Base-by-base conservation (phyloP, 2,888 invertebrate genomes). In the Elegia similella region DNA sequence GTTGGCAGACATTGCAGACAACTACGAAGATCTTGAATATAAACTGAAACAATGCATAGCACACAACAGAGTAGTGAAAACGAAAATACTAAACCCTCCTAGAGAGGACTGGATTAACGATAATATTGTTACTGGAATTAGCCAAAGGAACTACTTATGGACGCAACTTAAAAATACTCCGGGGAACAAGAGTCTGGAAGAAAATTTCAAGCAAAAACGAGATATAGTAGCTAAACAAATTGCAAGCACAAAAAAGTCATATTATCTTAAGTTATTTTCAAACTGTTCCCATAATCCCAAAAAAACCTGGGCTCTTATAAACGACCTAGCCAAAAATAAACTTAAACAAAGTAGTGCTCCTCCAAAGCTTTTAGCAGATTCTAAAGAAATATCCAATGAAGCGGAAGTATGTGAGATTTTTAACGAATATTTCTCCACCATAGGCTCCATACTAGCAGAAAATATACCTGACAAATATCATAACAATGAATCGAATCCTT, bases 41-140 rank as follows among this genome's bases (percentile, higher is more conserved):
- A 47, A 12, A 46, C 7, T n/a, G 7, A 13, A 47, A 23, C 75
- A 46, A 46, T 23, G 23, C 13, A 29, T 46, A 46, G 17, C 17
- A 46, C 17, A 46, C 3, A 23, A 23, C 46, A 6, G 23, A 46
- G n/a, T 23, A 12, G 23, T 17, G 1, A 46, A 46, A 46, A 46
- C 46, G 17, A 46, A 46, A 46, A 23, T 29, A 8, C 10, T 46
- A 15, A 46, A 46, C 29, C 46, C 23, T 8, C 46, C 23, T 23
- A 23, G n/a, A 15, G 7, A 42, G 7, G 42, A 42, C 15, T 42
- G 42, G 42, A 42, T 42, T 6, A n/a, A 42, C n/a, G 7, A n/a
- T 13, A 15, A 42, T 13, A 42, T 42, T 6, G 3, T 42, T 13
- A 6, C n/a, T n/a, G 42, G 3, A 6, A 42, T 42, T 15, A n/a